Base-by-base conservation (phyloP, 2,888 invertebrate genomes). In the Erebia palarica region DNA sequence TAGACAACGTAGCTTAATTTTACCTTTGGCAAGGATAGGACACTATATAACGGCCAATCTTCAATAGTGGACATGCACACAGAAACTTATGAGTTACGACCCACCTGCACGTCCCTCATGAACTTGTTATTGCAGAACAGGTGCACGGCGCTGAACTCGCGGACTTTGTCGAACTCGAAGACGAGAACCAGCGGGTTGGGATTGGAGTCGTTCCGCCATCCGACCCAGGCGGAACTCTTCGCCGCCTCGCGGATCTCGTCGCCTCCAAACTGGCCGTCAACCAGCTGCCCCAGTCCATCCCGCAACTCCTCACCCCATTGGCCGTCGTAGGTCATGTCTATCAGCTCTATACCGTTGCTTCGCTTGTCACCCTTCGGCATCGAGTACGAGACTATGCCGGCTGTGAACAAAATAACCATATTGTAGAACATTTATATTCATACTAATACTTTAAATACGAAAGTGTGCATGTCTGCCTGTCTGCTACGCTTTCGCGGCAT, bases 301-400 rank as follows among this genome's bases (percentile, higher is more conserved):
- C 95, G 94, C 47, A 98, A 92, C 81, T 95, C 95, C 71, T 95
- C 95, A 3, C 95, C 96, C 96, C 96, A 96, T 80, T 96, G 94
- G 0, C 97, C 97, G 87, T 98, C 98, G 91, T 98, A 98, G 27
- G 96, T 95, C 75, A 95, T 95, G 88, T 98, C 98, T 76, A 96
- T 96, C 78, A 98, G 95, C 84, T 97, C 97, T 88, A 97, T 95
- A 65, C 95, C 96, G 78, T 95, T 95, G 76, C 96, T 96, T 44
- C 96, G 94, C 81, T 96, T 95, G 90, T 97, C 96, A 16, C 98
- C 98, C 86, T 97, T 97, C 16, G 97, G 97, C 96, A 98, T 97
- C 64, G 96, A 95, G 90, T 98, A 98, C 73, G 97, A 96, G 44
- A 97, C 94, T 69, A 98, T 94, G 27, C 97, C 97, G 82, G 96